These are phyloP conservation scores for Tipula unca DNA, from an alignment of 2,888 invertebrate species.

Conservation along the genomic window DNA sequence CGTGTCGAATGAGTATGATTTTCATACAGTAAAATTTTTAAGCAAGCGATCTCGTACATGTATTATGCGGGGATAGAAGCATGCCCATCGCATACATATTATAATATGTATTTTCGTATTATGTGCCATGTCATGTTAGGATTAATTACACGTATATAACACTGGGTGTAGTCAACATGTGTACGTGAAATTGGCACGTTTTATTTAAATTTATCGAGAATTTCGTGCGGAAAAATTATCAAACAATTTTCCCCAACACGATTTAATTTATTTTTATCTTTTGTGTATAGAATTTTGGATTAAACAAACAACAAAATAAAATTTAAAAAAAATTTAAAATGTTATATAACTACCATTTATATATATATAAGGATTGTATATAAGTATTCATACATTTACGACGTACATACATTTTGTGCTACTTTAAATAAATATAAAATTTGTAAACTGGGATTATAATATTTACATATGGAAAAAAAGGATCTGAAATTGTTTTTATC, in stretches of 20 bases:
- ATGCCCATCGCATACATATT: too few species aligned
- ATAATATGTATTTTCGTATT: not conserved
- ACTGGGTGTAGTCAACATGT: not conserved
- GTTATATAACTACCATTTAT: not conserved
- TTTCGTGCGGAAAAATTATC: conserved; percentile 8
- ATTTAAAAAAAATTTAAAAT: not conserved
- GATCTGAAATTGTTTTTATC: not conserved
- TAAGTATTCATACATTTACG: not conserved
- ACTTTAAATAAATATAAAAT: not conserved
- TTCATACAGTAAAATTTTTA: not conserved
- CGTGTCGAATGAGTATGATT: not conserved
- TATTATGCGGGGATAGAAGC: too few species aligned
- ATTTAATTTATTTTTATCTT: not conserved
- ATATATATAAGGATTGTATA: not conserved
- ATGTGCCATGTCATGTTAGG: not conserved
- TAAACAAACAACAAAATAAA: not conserved
- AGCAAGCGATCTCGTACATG: not conserved
- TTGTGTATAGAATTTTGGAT: not conserved
- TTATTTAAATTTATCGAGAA: not conserved
- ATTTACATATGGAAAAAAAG: not conserved
- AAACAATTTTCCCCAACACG: not conserved
- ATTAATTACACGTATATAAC: not conserved
- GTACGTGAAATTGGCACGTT: not conserved
- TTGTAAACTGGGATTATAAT: not conserved
- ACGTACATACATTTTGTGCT: not conserved